phyloP scores from a whole-genome alignment of 1,140 invertebrate species.

The Drosophila simulans region DNA sequence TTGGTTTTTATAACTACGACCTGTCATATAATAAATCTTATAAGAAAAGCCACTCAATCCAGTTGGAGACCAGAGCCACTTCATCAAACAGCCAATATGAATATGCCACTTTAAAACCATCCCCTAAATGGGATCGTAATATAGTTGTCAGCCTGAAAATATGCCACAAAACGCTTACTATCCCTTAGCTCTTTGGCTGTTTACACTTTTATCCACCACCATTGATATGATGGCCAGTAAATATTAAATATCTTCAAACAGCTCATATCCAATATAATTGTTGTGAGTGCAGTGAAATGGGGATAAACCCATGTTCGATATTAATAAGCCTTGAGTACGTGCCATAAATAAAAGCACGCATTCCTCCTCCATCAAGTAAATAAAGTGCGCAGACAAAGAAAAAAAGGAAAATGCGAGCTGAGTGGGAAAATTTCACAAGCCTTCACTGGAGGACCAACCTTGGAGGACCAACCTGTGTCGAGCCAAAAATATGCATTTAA shows the following conservation, averaged over 20 bases:
- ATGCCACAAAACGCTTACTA: conserved; percentile 33
- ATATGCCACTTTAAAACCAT: neutral
- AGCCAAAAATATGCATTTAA: conserved; percentile 67
- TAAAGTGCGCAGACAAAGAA: conserved; percentile 28
- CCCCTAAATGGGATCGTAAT: neutral
- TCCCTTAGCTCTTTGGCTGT: neutral
- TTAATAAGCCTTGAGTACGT: conserved; percentile 65
- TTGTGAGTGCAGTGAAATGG: conserved; percentile 32
- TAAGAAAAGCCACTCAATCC: neutral
- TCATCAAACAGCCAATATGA: neutral
- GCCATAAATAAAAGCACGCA: conserved; percentile 56
- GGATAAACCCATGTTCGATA: conserved; percentile 41
- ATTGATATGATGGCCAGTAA: conserved; percentile 29
- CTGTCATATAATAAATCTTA: too few relatives aligned
- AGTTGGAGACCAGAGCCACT: neutral
- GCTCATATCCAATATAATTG: conserved; percentile 37
- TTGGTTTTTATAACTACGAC: neutral
- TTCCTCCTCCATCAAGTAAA: conserved; percentile 61
- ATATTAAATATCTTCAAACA: conserved; percentile 44
- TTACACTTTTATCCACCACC: neutral
- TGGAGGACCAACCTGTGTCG: conserved; percentile 23
- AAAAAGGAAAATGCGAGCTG: neutral
- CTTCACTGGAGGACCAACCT: conserved; percentile 23
- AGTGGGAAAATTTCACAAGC: conserved; percentile 15
- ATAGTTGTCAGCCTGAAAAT: conserved; percentile 29